These are phyloP conservation scores for Setipinna tenuifilis DNA, from an alignment of 2,797 vertebrate genomes.

Conservation along the genomic window DNA sequence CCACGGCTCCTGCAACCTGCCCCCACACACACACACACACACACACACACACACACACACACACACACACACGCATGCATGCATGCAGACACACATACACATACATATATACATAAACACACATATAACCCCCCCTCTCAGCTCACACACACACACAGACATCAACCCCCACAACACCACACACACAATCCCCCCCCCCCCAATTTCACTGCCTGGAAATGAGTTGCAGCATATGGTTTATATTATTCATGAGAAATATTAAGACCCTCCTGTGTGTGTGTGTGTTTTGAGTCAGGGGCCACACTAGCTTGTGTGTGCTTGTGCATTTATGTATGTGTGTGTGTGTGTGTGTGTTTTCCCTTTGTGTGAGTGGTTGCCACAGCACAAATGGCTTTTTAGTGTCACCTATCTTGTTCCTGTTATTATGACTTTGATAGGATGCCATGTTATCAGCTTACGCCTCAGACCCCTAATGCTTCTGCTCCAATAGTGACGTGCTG, in stretches of 20 bases:
- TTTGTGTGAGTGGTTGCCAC: neutral
- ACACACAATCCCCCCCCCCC: slow-evolving; percentile 11
- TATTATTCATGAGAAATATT: slow-evolving; percentile 60
- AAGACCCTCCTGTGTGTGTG: slow-evolving; percentile 36
- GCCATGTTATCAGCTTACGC: neutral
- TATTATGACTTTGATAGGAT: slow-evolving; percentile 38
- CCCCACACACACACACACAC: too few species aligned
- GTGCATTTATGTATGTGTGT: neutral
- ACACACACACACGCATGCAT: neutral
- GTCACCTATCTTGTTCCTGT: slow-evolving; percentile 38
- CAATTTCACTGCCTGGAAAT: slow-evolving; percentile 36
- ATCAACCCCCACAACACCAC: neutral
- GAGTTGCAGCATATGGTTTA: slow-evolving; percentile 52
- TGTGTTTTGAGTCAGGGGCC: neutral
- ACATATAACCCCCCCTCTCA: neutral
- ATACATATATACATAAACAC: neutral
- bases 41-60: neutral
- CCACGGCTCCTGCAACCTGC: slow-evolving; percentile 38
- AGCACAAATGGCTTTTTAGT: slow-evolving; percentile 57
- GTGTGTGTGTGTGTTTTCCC: neutral
- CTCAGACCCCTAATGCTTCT: slow-evolving; percentile 16
- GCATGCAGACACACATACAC: neutral
- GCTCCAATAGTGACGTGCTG: neutral
- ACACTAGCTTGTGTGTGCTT: neutral
- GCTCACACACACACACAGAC: neutral